Percentiles rank a stretch among this genome's conserved stretches.
phyloP scores from a whole-genome alignment of 2,888 invertebrate genomes.

The Uropetala carovei region DNA sequence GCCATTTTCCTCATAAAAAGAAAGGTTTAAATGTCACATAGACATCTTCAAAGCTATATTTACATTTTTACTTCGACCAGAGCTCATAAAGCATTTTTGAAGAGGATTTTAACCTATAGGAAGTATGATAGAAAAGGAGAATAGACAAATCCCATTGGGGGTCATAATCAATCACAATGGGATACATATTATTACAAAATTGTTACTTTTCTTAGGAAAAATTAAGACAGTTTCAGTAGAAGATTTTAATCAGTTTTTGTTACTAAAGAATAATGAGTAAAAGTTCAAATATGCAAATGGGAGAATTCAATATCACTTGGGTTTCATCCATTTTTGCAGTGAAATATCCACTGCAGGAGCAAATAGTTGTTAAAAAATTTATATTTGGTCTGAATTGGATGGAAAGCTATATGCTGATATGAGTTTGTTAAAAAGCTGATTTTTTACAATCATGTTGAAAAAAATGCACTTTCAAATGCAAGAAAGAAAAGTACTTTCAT shows the following conservation, averaged over 20 bases:
- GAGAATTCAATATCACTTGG: slow-evolving; percentile 51
- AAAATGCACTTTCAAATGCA: slow-evolving; percentile 60
- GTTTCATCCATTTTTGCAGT: slow-evolving; percentile 40
- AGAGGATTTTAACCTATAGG: slow-evolving; percentile 59
- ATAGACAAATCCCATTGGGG: slow-evolving; percentile 64
- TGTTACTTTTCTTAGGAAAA: slow-evolving; percentile 58
- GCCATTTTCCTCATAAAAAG: slow-evolving; percentile 49
- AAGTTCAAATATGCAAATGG: slow-evolving; percentile 57
- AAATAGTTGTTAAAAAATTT: slow-evolving; percentile 58
- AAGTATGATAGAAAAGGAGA: slow-evolving; percentile 63
- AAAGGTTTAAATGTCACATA: slow-evolving; percentile 52
- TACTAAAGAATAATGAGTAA: slow-evolving; percentile 64
- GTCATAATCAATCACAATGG: slow-evolving; percentile 59
- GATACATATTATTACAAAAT: slow-evolving; percentile 64
- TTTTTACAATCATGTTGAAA: slow-evolving; percentile 37
- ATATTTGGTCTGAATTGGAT: slow-evolving; percentile 54
- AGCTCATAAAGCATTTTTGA: slow-evolving; percentile 57
- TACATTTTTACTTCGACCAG: slow-evolving; percentile 62
- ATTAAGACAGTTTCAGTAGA: slow-evolving; percentile 62
- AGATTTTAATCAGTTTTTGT: slow-evolving; percentile 48
- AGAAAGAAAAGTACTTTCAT: slow-evolving; percentile 31
- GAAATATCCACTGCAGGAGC: slow-evolving; percentile 57
- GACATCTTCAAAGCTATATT: slow-evolving; percentile 62
- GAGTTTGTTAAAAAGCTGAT: slow-evolving; percentile 54
- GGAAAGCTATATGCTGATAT: slow-evolving; percentile 59